phyloP scores from a whole-genome alignment of 1,140 invertebrate genomes.

The Conopomorpha cramerella region DNA sequence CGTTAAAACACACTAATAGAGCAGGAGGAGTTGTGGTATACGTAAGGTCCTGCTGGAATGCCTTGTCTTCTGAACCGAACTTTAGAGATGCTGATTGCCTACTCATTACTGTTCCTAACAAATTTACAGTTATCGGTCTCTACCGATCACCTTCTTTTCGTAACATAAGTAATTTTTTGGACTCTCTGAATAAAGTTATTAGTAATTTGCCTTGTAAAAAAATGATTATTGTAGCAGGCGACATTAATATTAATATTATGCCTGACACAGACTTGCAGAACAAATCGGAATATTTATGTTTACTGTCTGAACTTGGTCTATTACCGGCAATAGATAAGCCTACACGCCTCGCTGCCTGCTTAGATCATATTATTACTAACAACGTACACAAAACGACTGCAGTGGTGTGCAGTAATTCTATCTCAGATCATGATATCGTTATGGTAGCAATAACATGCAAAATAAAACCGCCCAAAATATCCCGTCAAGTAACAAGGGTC shows the following conservation, averaged over 20 bases:
- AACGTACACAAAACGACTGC: not conserved
- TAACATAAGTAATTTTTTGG: conserved; percentile 2
- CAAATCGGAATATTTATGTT: not conserved
- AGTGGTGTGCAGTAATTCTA: not conserved
- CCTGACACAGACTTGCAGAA: not conserved
- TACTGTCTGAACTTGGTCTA: conserved; percentile 1
- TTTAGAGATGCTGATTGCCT: conserved; percentile 3
- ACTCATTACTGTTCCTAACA: not conserved
- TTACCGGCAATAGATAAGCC: conserved; percentile 3
- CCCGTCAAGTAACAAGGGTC: too few relatives aligned
- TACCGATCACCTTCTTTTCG: conserved; percentile 6
- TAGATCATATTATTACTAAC: conserved; percentile 5
- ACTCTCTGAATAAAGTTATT: conserved; percentile 3
- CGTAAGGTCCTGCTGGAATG: conserved; percentile 1
- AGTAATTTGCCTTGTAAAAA: not conserved
- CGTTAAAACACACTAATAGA: conserved; percentile 4
- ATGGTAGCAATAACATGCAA: too few relatives aligned
- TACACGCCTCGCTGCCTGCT: not conserved
- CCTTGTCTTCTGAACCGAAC: not conserved
- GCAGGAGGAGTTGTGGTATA: conserved; percentile 5
- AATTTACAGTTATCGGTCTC: conserved; percentile 1
- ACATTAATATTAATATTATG: conserved; percentile 5
- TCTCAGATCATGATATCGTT: conserved; percentile 5
- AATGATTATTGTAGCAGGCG: conserved; percentile 3
- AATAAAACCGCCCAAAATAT: too few relatives aligned